Conservation (phyloP, 2,797 vertebrate genomes). For the Pipistrellus pipistrellus region DNA sequence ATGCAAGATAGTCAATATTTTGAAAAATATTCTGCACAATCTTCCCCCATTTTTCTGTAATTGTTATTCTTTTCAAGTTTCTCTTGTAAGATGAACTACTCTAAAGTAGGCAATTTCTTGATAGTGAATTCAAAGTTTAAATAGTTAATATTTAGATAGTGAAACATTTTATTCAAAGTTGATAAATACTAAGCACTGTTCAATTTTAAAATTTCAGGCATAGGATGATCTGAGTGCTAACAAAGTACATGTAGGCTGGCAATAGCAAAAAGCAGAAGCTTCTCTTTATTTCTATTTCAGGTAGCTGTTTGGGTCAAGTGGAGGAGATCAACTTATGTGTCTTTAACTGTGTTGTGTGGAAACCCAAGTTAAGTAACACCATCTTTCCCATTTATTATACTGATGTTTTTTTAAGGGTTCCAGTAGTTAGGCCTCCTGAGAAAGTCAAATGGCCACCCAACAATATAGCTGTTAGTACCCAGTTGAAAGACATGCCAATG, state of each 20-base stretch:
- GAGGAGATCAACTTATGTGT: not conserved
- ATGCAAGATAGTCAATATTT: not conserved
- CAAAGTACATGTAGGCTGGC: not conserved
- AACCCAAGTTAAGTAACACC: not conserved
- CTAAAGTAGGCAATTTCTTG: not conserved
- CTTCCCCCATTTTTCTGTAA: slow-evolving; percentile 9
- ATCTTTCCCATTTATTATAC: not conserved
- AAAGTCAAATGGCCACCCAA: not conserved
- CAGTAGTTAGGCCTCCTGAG: not conserved
- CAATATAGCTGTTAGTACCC: not conserved
- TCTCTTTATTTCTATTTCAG: not conserved
- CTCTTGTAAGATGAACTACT: not conserved
- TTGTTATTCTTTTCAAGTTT: slow-evolving; percentile 12
- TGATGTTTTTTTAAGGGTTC: not conserved
- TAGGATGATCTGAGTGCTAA: not conserved
- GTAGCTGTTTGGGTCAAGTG: not conserved
- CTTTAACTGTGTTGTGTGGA: not conserved
- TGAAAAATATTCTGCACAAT: not conserved
- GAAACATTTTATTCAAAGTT: slow-evolving; percentile 33
- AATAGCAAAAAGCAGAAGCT: not conserved
- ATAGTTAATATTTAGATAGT: slow-evolving; percentile 14
- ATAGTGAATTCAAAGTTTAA: not conserved
- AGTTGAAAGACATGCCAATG: not conserved
- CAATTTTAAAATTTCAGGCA: slow-evolving; percentile 7
- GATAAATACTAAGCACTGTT: not conserved